Base-by-base conservation (phyloP, 2,888 invertebrate species). In the Melangyna quadrimaculata region DNA sequence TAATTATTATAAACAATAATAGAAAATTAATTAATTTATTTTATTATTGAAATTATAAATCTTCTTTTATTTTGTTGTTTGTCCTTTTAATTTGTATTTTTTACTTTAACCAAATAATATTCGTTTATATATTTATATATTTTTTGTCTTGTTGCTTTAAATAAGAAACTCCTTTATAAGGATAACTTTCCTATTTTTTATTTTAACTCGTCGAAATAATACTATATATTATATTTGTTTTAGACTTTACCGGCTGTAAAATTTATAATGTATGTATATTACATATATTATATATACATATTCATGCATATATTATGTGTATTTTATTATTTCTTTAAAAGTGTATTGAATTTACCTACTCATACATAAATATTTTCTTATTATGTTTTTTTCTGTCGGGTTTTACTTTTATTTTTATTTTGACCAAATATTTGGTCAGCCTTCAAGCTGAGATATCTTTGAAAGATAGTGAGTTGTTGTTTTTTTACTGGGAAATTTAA, bases 291-390 rank as follows among this genome's bases (percentile, higher is more conserved):
- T 32, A 32, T 32, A 7, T 40, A 17, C n/a, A 3, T 27, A 12
- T 53, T 2, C 27, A 59, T 35, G 29, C 10, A 29, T 32, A 57
- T 59, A 35, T 35, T 8, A 59, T 22, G 53, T 53, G 17, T 35
- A 35, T 57, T 57, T 32, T 37, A n/a, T 37, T 37, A 32, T 35
- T 22, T 35, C 2, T 22, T 59, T 59, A 35, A 14, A 22, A 37
- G 69, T 61, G 17, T 72, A 73, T 80, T 70, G 17, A 37, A 35
- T 71, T 63, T 74, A n/a, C n/a, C n/a, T n/a, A 45, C 43, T 43
- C 61, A 14, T 22, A 9, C 37, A 65, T 78, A 55, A n/a, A 48
- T 61, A 61, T 59, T 59, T 55, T 55, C 17, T 29, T 55, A 55
- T 29, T 67, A 37, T 35, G 29, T 12, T 10, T 27, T 29, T 40